Conservation (phyloP, 2,797 vertebrate species). For the Bradypodion ventrale region DNA sequence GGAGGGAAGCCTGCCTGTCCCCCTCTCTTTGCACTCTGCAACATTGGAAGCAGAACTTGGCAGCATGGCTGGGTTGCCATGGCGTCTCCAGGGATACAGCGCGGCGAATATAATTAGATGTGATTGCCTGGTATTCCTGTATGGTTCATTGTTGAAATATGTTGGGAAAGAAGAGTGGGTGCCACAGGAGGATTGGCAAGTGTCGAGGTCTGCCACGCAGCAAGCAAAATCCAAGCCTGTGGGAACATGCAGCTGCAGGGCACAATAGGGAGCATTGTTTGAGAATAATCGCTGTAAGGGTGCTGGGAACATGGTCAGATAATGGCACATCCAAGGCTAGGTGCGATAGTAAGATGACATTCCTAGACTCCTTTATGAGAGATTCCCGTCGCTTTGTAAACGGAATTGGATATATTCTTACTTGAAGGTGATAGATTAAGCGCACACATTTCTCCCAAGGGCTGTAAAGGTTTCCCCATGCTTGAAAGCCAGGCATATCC, state of each 20-base stretch:
- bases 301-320: background rate
- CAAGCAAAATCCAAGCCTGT: no score
- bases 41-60: slow-evolving; percentile 63
- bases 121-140: slow-evolving; percentile 69
- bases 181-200: background rate
- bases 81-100: slow-evolving; percentile 89
- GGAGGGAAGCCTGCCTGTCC: background rate
- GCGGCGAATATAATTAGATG: slow-evolving; percentile 85
- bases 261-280: background rate
- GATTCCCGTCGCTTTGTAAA: background rate
- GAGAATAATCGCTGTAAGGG: background rate
- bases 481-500: no score
- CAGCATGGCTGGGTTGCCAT: slow-evolving; percentile 87
- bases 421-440: no score
- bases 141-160: slow-evolving; percentile 13
- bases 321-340: background rate
- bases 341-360: no score
- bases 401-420: no score
- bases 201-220: no score
- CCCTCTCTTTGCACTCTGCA: fast-evolving
- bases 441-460: no score
- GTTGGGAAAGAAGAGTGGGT: background rate
- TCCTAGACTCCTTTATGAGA: background rate
- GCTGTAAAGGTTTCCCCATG: no score
- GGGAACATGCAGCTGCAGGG: no score